Percentiles rank a stretch among this genome's conserved stretches.
Conservation (phyloP, 2,113 vertebrate genomes). For the Coracopsis vasa region DNA sequence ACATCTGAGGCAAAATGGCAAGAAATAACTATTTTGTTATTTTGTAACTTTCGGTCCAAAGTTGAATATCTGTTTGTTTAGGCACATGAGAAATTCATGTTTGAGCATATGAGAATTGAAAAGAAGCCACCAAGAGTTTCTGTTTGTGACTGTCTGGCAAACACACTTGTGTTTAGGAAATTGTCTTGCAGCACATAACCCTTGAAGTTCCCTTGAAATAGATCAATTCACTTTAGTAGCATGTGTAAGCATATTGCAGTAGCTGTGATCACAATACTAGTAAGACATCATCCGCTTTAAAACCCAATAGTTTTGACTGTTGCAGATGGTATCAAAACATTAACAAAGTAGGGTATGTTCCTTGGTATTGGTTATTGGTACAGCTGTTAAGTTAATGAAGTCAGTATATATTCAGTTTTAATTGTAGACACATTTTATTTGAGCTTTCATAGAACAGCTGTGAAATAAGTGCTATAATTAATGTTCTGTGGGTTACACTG, state of each 20-base stretch:
- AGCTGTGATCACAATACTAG: neutral
- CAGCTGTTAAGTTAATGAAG: slow-evolving; percentile 73
- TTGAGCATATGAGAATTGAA: neutral
- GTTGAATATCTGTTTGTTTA: neutral
- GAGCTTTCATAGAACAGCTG: slow-evolving; percentile 60
- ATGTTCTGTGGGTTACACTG: slow-evolving; percentile 25
- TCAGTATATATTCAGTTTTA: slow-evolving; percentile 62
- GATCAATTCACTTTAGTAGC: neutral
- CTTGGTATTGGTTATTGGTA: slow-evolving; percentile 50
- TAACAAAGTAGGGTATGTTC: slow-evolving; percentile 30
- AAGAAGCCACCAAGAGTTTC: neutral
- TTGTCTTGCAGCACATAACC: neutral
- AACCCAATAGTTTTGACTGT: neutral
- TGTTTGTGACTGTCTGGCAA: neutral
- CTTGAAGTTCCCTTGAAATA: neutral
- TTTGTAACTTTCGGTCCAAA: neutral
- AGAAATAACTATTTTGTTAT: neutral
- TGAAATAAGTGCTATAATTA: slow-evolving; percentile 41
- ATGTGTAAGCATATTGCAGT: neutral
- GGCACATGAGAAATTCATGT: neutral
- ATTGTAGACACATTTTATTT: slow-evolving; percentile 67
- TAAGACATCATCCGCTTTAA: neutral
- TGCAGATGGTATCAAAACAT: slow-evolving; percentile 43
- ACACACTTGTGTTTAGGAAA: neutral
- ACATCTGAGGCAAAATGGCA: neutral